Evolutionary conservation across 2,888 invertebrate genomes (phyloP).

Genomic region (Hydrotaea cyrtoneurina): DNA sequence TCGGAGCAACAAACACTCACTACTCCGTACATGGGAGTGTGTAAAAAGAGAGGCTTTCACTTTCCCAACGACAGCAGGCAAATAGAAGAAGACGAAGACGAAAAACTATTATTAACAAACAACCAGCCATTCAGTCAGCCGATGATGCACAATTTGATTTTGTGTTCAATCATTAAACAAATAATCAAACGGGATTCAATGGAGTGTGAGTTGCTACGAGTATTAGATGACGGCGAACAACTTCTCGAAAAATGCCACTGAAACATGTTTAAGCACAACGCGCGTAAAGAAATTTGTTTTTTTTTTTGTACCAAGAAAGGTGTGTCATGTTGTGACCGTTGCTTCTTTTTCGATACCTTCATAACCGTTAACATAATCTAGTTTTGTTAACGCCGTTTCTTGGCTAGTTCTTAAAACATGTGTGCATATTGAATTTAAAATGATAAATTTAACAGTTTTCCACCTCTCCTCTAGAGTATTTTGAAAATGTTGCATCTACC

Average conservation of each 20-base stretch:
- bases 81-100: background rate
- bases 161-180: background rate
- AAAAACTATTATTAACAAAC: constrained; percentile 14
- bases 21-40: background rate
- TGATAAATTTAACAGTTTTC: background rate
- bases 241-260: background rate
- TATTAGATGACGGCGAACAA: background rate
- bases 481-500: no score
- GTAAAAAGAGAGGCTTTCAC: constrained; percentile 23
- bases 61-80: constrained; percentile 15
- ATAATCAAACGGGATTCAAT: background rate
- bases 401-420: background rate
- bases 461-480: no score
- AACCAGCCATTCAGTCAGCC: background rate
- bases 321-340: no score
- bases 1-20: no score
- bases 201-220: no score
- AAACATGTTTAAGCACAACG: no score
- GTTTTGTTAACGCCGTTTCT: background rate
- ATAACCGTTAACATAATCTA: background rate
- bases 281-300: no score
- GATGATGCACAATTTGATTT: background rate
- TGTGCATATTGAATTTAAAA: no score
- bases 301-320: no score
- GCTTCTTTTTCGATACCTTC: background rate